A percentile compares a stretch with the other conserved stretches of the same genome.
Conservation (phyloP, 2,113 vertebrate species). For the Aleadryas rufinucha region DNA sequence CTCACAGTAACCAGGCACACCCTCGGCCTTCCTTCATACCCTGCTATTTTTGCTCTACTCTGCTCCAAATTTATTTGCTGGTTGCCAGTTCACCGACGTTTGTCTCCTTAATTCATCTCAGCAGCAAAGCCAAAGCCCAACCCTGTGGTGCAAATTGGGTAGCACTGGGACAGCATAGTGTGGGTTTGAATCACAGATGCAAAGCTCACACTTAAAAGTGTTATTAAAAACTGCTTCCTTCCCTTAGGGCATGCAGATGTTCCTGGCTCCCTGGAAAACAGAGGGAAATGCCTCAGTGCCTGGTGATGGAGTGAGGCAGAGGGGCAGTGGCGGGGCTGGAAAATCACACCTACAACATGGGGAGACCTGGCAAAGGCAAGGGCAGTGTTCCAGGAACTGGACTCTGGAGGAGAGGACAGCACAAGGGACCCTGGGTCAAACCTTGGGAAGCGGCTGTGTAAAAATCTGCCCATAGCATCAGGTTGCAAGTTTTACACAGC, state of each 20-base stretch:
- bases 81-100: not conserved
- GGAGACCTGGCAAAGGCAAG: not conserved
- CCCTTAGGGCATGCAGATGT: not conserved
- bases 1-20: not conserved
- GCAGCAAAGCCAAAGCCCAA: not conserved
- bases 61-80: not conserved
- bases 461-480: not conserved
- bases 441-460: not conserved
- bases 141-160: not conserved
- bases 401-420: not conserved
- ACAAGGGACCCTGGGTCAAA: not conserved
- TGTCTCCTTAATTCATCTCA: not conserved
- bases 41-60: not conserved
- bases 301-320: not conserved
- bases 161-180: not conserved
- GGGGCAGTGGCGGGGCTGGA: not conserved
- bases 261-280: not conserved
- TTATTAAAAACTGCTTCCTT: not conserved
- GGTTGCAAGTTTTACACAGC: not conserved
- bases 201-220: not conserved
- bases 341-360: not conserved
- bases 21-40: not conserved
- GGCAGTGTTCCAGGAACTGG: not conserved
- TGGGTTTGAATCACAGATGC: not conserved
- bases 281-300: not conserved